These are phyloP conservation scores for Orthosia gracilis DNA, from an alignment of 2,888 invertebrate genomes.

Conservation along the genomic window DNA sequence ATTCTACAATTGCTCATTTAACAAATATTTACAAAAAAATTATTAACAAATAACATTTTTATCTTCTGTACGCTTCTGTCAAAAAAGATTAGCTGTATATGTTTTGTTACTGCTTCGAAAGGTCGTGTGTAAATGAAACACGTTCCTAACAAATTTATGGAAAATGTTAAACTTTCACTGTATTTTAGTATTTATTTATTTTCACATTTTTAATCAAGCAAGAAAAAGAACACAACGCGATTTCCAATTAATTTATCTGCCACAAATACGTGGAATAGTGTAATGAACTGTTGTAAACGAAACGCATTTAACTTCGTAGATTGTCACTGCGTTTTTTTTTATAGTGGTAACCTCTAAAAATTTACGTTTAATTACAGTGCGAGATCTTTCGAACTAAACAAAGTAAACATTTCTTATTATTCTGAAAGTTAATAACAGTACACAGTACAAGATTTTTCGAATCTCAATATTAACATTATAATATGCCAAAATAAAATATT, in stretches of 20 bases:
- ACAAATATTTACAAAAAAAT: constrained; percentile 88
- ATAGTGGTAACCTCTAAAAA: constrained; percentile 12
- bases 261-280: not conserved
- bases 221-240: not conserved
- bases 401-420: not conserved
- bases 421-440: not conserved
- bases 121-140: constrained; percentile 61
- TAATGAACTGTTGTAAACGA: constrained; percentile 10
- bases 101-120: constrained; percentile 77
- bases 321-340: not conserved
- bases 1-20: constrained; percentile 87
- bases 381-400: not conserved
- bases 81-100: constrained; percentile 85
- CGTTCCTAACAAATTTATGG: constrained; percentile 21
- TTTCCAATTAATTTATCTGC: not conserved
- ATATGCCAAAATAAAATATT: too few species aligned
- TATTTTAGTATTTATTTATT: not conserved
- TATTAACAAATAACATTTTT: constrained; percentile 88
- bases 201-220: accelerated
- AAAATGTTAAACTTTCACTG: not conserved
- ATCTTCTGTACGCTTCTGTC: constrained; percentile 86
- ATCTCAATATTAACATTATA: not conserved
- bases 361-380: constrained; percentile 31
- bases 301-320: constrained; percentile 16
- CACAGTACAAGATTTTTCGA: accelerated